Evolutionary conservation across 1,140 invertebrate genomes (phyloP).

Genomic region (Anadara kagoshimensis): DNA sequence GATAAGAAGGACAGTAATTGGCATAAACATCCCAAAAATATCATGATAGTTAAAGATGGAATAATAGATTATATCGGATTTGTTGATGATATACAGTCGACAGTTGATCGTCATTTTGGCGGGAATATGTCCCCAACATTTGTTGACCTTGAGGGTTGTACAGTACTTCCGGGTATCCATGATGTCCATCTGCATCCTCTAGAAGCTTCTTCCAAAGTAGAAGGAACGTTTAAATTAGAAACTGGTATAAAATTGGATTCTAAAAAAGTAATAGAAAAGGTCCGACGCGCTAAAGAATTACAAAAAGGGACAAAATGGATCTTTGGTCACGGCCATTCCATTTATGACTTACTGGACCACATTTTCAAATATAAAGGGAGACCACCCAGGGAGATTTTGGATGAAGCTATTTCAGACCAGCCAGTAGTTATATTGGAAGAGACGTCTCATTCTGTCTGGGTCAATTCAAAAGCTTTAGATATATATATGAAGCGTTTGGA

Average conservation of each 20-base stretch:
- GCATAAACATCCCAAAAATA: too few relatives aligned
- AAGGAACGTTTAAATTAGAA: constrained; percentile 12
- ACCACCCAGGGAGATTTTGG: constrained; percentile 30
- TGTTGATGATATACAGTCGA: too few relatives aligned
- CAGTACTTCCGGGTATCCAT: constrained; percentile 36
- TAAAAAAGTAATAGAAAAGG: not conserved
- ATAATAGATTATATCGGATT: too few relatives aligned
- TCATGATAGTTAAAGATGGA: too few relatives aligned
- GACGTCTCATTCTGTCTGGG: constrained; percentile 46
- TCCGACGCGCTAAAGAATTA: constrained; percentile 1
- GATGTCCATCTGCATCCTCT: constrained; percentile 45
- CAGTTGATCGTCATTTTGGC: too few relatives aligned
- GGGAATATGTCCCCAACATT: too few relatives aligned
- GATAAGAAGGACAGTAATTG: too few relatives aligned
- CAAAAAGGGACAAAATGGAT: constrained; percentile 31
- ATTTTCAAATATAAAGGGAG: constrained; percentile 4
- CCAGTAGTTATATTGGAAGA: constrained; percentile 39
- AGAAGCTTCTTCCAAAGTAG: constrained; percentile 23
- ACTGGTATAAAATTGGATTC: constrained; percentile 3
- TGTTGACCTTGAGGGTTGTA: constrained; percentile 12
- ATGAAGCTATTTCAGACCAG: constrained; percentile 14
- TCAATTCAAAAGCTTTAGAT: constrained; percentile 34
- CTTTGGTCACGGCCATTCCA: constrained; percentile 37
- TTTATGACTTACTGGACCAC: constrained; percentile 22
- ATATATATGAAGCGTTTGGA: too few relatives aligned